Conservation (phyloP, 2,797 vertebrate genomes). For the Acanthornis magna region DNA sequence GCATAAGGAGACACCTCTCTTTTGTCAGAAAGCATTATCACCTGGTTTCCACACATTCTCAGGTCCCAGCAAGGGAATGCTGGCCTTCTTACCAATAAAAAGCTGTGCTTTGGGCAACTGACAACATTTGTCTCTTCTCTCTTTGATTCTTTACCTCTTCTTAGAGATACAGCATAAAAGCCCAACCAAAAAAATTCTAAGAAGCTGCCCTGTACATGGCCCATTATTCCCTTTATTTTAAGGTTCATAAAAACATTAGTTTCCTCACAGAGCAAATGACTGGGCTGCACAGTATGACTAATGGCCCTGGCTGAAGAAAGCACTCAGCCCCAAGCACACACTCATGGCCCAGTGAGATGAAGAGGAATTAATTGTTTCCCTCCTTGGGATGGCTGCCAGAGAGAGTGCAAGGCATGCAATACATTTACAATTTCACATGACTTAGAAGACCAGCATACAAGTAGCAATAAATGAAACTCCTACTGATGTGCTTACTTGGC, state of each 20-base stretch:
- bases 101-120: background rate
- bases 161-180: background rate
- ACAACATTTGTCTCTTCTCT: background rate
- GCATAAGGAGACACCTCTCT: background rate
- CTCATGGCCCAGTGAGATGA: background rate
- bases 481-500: background rate
- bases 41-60: background rate
- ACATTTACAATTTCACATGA: background rate
- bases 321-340: constrained; percentile 4
- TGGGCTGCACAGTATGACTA: background rate
- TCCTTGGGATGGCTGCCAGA: background rate
- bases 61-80: background rate
- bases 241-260: background rate
- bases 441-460: background rate
- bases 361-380: constrained; percentile 32
- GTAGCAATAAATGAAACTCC: background rate
- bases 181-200: background rate
- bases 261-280: background rate
- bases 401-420: background rate
- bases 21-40: background rate
- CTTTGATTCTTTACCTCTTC: background rate
- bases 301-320: background rate
- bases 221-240: constrained; percentile 20
- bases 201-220: background rate
- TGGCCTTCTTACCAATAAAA: background rate